These are phyloP conservation scores for Myocastor coypus DNA, from an alignment of 2,113 vertebrate species.

Conservation along the genomic window DNA sequence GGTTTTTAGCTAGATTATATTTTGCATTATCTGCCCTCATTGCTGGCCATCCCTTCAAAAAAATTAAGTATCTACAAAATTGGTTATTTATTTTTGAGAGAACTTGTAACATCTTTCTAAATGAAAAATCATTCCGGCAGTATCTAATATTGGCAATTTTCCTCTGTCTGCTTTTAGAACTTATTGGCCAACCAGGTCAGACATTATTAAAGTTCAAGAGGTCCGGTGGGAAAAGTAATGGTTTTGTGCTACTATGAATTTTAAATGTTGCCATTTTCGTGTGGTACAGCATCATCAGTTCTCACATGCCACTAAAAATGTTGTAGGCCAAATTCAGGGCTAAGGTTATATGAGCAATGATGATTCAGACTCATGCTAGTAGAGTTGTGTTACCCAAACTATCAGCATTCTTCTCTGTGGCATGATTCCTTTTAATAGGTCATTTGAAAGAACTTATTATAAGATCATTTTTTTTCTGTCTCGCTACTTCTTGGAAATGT, in stretches of 20 bases:
- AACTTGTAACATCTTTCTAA: constrained; percentile 85
- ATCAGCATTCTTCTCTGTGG: constrained; percentile 63
- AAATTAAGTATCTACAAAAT: constrained; percentile 82
- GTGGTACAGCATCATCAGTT: constrained; percentile 86
- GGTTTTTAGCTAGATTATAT: constrained; percentile 43
- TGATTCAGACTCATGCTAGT: constrained; percentile 80
- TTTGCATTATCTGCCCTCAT: constrained; percentile 9
- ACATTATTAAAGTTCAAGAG: constrained; percentile 89
- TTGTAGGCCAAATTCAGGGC: constrained; percentile 84
- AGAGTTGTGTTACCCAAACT: constrained; percentile 67
- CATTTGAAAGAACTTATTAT: constrained; percentile 54
- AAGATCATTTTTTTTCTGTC: background rate
- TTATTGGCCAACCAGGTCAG: constrained; percentile 88
- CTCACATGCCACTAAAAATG: constrained; percentile 84
- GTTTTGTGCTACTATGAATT: constrained; percentile 88
- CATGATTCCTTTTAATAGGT: constrained; percentile 25
- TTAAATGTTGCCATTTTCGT: constrained; percentile 88
- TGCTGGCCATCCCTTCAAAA: constrained; percentile 57
- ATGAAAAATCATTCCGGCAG: constrained; percentile 86
- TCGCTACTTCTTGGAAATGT: constrained; percentile 46
- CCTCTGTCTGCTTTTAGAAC: constrained; percentile 87
- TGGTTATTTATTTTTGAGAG: constrained; percentile 83
- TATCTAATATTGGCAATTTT: constrained; percentile 86
- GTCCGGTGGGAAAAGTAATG: constrained; percentile 87
- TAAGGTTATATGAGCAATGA: constrained; percentile 84